Conservation (phyloP, 1,140 invertebrate species). For the Brachionus angularis region DNA sequence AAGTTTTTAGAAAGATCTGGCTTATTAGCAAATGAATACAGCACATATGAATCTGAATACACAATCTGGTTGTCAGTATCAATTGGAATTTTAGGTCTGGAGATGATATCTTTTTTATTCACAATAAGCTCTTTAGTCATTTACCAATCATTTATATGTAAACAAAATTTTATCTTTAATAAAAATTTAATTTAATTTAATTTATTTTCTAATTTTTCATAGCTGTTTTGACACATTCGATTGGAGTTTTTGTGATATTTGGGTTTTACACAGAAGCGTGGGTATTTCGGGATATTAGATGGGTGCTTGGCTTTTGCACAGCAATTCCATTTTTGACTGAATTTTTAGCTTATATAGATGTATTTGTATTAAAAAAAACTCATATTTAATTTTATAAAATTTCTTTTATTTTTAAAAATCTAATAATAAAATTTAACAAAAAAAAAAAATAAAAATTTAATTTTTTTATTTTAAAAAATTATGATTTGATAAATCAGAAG, state of each 20-base stretch:
- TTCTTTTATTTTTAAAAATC: constrained; percentile 21
- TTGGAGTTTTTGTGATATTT: constrained; percentile 31
- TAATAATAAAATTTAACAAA: constrained; percentile 6
- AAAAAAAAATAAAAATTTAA: not conserved
- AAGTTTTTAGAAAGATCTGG: not conserved
- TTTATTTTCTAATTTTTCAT: not conserved
- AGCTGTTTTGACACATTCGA: constrained; percentile 37
- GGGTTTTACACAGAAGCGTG: constrained; percentile 35
- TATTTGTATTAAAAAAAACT: constrained; percentile 7
- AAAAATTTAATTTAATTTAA: not conserved
- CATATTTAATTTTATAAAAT: constrained; percentile 3
- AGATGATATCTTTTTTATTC: constrained; percentile 30
- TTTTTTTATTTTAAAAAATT: constrained; percentile 42
- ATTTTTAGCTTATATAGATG: constrained; percentile 24
- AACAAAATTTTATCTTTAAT: not conserved
- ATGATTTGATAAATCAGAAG: constrained; percentile 48
- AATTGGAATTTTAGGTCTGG: constrained; percentile 11
- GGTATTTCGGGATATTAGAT: constrained; percentile 9
- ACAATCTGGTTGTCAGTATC: constrained; percentile 37
- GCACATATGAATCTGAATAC: not conserved
- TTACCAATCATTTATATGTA: constrained; percentile 41
- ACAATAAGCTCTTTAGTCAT: constrained; percentile 14
- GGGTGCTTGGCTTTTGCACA: constrained; percentile 38
- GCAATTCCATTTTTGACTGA: constrained; percentile 36
- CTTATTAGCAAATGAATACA: not conserved